These are phyloP conservation scores for Acomys russatus DNA, from an alignment of 2,797 vertebrate species.

Conservation along the genomic window DNA sequence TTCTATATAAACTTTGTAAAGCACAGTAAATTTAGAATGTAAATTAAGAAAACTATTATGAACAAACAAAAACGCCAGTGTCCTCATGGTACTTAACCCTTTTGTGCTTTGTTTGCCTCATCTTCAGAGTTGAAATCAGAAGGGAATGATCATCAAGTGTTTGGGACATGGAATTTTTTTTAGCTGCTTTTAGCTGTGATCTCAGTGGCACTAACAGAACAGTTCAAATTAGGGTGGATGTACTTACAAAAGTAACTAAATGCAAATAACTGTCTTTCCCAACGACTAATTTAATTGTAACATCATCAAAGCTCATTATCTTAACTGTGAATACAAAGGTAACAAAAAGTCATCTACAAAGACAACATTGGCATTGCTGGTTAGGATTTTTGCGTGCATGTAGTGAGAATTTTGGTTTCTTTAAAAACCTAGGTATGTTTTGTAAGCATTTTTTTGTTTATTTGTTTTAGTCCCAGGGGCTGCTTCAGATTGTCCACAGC, in stretches of 20 bases:
- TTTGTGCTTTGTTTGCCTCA: neutral
- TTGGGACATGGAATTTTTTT: neutral
- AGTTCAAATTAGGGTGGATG: neutral
- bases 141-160: neutral
- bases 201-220: neutral
- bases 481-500: no score
- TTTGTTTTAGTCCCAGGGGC: no score
- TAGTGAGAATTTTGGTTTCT: no score
- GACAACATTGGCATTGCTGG: conserved; percentile 46
- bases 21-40: neutral
- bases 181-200: neutral
- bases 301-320: conserved; percentile 2
- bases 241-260: neutral
- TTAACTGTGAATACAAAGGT: neutral
- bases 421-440: no score
- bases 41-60: conserved; percentile 4
- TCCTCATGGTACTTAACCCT: neutral
- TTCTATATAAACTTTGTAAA: neutral
- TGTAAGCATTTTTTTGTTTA: no score
- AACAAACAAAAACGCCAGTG: neutral
- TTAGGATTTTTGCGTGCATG: conserved; percentile 28
- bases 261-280: conserved; percentile 46
- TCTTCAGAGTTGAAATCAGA: neutral
- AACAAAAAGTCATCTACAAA: conserved; percentile 67
- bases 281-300: conserved; percentile 40